These are phyloP conservation scores for Ellobius talpinus DNA, from an alignment of 2,113 vertebrate genomes.

Conservation along the genomic window DNA sequence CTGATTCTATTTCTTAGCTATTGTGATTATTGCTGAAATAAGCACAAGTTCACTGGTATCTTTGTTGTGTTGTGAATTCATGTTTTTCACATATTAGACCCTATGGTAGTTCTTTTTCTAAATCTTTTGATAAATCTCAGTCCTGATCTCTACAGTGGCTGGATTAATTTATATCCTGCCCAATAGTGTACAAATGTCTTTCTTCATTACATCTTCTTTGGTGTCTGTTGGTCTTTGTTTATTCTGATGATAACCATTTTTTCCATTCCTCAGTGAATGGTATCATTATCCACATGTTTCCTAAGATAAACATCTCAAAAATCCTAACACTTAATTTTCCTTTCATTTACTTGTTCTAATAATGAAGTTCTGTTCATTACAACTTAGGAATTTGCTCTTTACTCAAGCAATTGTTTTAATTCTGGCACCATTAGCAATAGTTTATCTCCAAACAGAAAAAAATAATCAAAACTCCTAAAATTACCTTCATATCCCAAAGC, in stretches of 20 bases:
- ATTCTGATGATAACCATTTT: not conserved
- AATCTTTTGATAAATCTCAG: not conserved
- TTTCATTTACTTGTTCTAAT: conserved; percentile 1
- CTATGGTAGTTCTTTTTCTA: not conserved
- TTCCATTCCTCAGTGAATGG: not conserved
- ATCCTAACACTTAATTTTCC: not conserved
- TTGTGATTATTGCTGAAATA: not conserved
- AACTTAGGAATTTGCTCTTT: not conserved
- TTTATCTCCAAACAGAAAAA: not conserved
- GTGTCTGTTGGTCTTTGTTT: not conserved
- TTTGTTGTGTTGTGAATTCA: not conserved
- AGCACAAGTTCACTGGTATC: not conserved
- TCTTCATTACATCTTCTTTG: not conserved
- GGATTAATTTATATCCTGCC: not conserved
- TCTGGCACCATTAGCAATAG: conserved; percentile 1
- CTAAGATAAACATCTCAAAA: not conserved
- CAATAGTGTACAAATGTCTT: not conserved
- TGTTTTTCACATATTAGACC: not conserved
- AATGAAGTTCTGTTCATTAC: not conserved
- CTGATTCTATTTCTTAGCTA: not conserved
- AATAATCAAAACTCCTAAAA: not conserved
- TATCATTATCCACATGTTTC: not conserved
- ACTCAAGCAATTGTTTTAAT: not conserved
- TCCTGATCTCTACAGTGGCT: not conserved
- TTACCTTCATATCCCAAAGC: not conserved